A percentile compares a stretch with the other conserved stretches of the same genome.
These are phyloP conservation scores for Junonia oenone DNA, from an alignment of 2,888 invertebrate genomes.

Conservation along the genomic window DNA sequence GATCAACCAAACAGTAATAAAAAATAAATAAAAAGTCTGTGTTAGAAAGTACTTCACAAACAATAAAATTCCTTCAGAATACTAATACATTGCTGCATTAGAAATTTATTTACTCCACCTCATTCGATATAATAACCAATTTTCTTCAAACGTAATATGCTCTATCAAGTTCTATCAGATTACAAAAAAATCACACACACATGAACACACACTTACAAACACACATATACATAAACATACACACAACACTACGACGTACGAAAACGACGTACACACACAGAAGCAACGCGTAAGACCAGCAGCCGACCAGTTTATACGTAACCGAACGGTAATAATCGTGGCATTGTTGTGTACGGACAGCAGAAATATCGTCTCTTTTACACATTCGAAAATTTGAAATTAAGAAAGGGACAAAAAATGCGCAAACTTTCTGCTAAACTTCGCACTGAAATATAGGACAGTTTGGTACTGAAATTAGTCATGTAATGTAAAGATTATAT, in stretches of 20 bases:
- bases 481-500: no score
- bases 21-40: not conserved
- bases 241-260: conserved; percentile 4
- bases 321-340: conserved; percentile 74
- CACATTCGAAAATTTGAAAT: conserved; percentile 7
- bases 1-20: not conserved
- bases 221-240: conserved; percentile 17
- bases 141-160: not conserved
- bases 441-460: not conserved
- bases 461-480: not conserved
- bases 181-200: conserved; percentile 28
- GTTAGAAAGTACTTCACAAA: no score
- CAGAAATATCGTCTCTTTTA: conserved; percentile 17
- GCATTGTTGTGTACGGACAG: conserved; percentile 60
- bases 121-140: not conserved
- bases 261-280: conserved; percentile 42
- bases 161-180: conserved; percentile 32
- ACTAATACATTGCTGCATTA: not conserved
- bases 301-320: conserved; percentile 72
- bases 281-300: conserved; percentile 65
- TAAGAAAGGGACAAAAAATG: not conserved
- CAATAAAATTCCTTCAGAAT: not conserved
- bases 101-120: not conserved
- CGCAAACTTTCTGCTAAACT: not conserved
- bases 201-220: conserved; percentile 9